Evolutionary conservation across 2,797 vertebrate genomes (phyloP).

Genomic region (Notolepis coatsorum): DNA sequence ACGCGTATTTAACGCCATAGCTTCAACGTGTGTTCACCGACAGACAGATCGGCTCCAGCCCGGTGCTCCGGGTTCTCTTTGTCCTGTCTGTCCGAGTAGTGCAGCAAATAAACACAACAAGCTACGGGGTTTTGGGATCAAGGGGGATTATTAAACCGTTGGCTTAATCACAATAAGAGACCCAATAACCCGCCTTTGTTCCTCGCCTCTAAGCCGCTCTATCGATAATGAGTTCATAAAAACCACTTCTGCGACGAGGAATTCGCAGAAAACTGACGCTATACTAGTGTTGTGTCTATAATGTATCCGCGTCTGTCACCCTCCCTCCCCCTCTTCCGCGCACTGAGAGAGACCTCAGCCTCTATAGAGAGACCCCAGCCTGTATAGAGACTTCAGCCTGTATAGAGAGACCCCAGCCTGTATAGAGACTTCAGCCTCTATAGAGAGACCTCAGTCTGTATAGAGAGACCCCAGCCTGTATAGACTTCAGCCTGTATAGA

Average conservation of each 20-base stretch:
- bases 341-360: constrained; percentile 35
- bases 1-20: constrained; percentile 17
- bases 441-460: constrained; percentile 36
- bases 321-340: constrained; percentile 35
- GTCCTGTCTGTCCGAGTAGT: constrained; percentile 77
- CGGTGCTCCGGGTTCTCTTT: constrained; percentile 77
- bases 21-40: constrained; percentile 1
- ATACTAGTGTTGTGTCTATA: constrained; percentile 61
- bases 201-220: constrained; percentile 39
- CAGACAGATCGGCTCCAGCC: constrained; percentile 37
- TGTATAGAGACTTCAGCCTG: no score
- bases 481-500: no score
- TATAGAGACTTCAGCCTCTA: no score
- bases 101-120: constrained; percentile 83
- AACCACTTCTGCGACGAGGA: constrained; percentile 52
- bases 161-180: constrained; percentile 79
- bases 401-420: no score
- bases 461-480: constrained; percentile 36
- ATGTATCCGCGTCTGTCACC: constrained; percentile 76
- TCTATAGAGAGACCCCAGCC: constrained; percentile 36
- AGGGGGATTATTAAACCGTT: constrained; percentile 71
- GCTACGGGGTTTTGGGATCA: constrained; percentile 60
- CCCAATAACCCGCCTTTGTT: constrained; percentile 74
- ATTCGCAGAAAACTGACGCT: constrained; percentile 47
- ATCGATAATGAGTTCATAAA: constrained; percentile 35